Evolutionary conservation across 2,888 invertebrate species (phyloP), one percentile per base, ranked within the genome.

Genomic region (Erebia aethiops): DNA sequence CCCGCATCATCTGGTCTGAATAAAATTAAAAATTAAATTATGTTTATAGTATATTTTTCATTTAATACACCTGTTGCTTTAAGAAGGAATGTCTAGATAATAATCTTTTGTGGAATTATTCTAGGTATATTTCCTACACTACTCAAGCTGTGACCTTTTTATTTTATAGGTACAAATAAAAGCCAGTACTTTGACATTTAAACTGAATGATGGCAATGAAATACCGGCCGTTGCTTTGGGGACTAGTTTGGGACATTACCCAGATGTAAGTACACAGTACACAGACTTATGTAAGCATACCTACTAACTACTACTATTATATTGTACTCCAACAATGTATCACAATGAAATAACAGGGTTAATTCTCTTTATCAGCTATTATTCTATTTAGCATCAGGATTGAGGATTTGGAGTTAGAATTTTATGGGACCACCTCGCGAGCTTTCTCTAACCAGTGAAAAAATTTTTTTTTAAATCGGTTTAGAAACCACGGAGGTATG

Each of bases 211-310:
- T 79, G 90, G 89, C 10, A 78, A 87, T 75, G 80, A 85, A 75
- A 90, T 91, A 77, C 90, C 91, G 16, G 83, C 86, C 16, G 77
- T 91, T 21, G 91, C 92, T 64, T 78, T 92, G 52, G 91, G 91
- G 16, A 91, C 91, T 16, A 91, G 91, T 75, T 79, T 91, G 73
- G 91, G 91, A 65, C 90, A 90, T 80, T 76, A 85, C 62, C 76
- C 87, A 74, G 89, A 90, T 78, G 91, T 91, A 81, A 87, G 90
- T 88, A 16, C n/a, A n/a, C n/a, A n/a, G n/a, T n/a, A n/a, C n/a
- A n/a, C n/a, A n/a, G n/a, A n/a, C n/a, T 60, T 10, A 41, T 41
- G 16, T 60, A n/a, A 4, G 41, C 7, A 16, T 16, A n/a, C 1
- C 51, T n/a, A n/a, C 2, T 1, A n/a, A n/a, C n/a, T n/a, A n/a